Base-by-base conservation (phyloP, 2,113 vertebrate species). In the Paradisaea rubra region DNA sequence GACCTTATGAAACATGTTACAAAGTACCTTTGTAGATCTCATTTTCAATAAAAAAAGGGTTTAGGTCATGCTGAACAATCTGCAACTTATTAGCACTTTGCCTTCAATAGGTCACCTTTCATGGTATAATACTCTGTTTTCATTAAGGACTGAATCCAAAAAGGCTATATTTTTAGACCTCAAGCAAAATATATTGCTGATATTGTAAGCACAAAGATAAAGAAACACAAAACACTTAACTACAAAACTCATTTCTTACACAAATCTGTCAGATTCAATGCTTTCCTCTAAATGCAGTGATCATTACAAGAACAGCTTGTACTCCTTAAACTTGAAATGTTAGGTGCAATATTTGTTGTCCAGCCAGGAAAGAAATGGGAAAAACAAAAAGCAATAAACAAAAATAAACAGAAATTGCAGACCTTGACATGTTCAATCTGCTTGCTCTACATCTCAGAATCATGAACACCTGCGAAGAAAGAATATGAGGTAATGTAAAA, bases 21-120 rank as follows among this genome's bases (percentile, higher is more conserved):
- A 96, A 91, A 96, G 79, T 89, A 95, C 87, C 96, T 97, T 97
- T 97, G 94, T 97, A 93, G 95, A 94, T 81, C 86, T 81, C 82
- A 73, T 81, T 92, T 92, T 81, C 91, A 94, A 94, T 92, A 87
- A 94, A 82, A 95, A 91, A 41, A 17, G 79, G 84, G 92, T 89
- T 95, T 84, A 92, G 92, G 94, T 94, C 95, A 82, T 63, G 92
- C 79, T 37, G 88, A 94, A 82, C 91, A 96, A 95, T 97, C 94
- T 97, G 96, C 70, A 95, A 63, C 59, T 68, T 68, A 93, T 96
- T 97, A 97, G 81, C 97, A 94, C 95, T 70, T 84, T 88, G 89
- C 92, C 76, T 93, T 94, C 68, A 80, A 86, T 22, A 89, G 91
- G 91, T 95, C 65, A 88, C 86, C 77, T 91, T 82, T 91, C 85